A percentile compares a stretch with the other conserved stretches of the same genome.
Evolutionary conservation across 2,888 invertebrate genomes (phyloP).

Genomic region (Aplocera efformata): DNA sequence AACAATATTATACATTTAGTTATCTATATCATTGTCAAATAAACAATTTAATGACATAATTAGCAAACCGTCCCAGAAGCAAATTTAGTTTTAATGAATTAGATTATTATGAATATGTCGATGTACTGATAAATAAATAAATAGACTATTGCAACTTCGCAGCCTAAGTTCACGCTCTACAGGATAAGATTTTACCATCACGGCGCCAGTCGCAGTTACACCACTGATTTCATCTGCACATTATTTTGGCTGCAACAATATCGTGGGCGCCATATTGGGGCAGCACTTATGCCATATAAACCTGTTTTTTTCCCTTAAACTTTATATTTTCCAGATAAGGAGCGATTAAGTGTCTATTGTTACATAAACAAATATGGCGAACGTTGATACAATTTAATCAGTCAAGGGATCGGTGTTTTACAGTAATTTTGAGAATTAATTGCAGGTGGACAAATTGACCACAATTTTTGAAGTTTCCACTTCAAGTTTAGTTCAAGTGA

Average conservation of each 20-base stretch:
- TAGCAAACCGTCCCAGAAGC: too few species aligned
- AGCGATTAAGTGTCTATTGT: slow-evolving; percentile 56
- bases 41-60: too few species aligned
- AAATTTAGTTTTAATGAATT: too few species aligned
- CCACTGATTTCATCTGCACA: slow-evolving; percentile 69
- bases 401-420: slow-evolving; percentile 12
- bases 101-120: too few species aligned
- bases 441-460: slow-evolving; percentile 1
- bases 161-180: slow-evolving; percentile 26
- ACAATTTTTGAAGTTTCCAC: neutral
- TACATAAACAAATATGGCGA: slow-evolving; percentile 23
- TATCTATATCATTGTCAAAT: too few species aligned
- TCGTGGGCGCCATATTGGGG: slow-evolving; percentile 66
- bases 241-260: slow-evolving; percentile 69
- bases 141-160: too few species aligned
- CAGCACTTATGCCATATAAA: slow-evolving; percentile 48
- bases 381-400: slow-evolving; percentile 10
- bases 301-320: slow-evolving; percentile 50
- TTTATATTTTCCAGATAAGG: slow-evolving; percentile 47
- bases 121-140: too few species aligned
- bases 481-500: too few species aligned
- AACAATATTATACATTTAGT: too few species aligned
- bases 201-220: slow-evolving; percentile 66
- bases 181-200: slow-evolving; percentile 22
- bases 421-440: slow-evolving; percentile 15